These are phyloP conservation scores for Hylomyscus alleni DNA, from an alignment of 2,797 vertebrate species.

Conservation along the genomic window DNA sequence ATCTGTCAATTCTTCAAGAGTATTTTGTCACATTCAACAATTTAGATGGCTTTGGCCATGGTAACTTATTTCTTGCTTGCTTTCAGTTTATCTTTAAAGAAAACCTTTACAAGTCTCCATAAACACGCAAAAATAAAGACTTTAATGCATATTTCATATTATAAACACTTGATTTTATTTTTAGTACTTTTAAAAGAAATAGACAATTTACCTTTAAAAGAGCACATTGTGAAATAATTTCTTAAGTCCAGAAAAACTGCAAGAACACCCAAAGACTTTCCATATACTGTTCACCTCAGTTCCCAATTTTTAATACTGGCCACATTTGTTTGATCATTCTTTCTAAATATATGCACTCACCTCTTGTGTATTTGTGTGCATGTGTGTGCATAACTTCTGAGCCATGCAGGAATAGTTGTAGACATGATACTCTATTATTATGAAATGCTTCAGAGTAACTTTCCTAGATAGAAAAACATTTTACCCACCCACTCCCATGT, in stretches of 20 bases:
- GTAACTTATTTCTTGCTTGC: constrained; percentile 50
- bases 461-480: constrained; percentile 52
- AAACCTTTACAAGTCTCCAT: constrained; percentile 57
- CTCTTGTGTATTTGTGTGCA: background rate
- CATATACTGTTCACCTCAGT: background rate
- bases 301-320: constrained; percentile 16
- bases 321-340: constrained; percentile 33
- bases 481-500: background rate
- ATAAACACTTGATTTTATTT: constrained; percentile 63
- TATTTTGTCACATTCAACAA: constrained; percentile 49
- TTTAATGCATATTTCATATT: constrained; percentile 25
- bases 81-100: constrained; percentile 64
- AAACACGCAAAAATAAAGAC: constrained; percentile 38
- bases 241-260: background rate
- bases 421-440: background rate
- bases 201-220: background rate
- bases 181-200: constrained; percentile 37
- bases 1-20: constrained; percentile 53
- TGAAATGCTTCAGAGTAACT: constrained; percentile 34
- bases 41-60: constrained; percentile 55
- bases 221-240: constrained; percentile 41
- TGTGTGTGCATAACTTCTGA: constrained; percentile 32
- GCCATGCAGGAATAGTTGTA: background rate
- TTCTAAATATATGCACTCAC: background rate
- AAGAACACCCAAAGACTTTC: constrained; percentile 28